Evolutionary conservation across 2,113 vertebrate species (phyloP), one percentile per base, ranked within the genome.

Genomic region (Parotia lawesii): DNA sequence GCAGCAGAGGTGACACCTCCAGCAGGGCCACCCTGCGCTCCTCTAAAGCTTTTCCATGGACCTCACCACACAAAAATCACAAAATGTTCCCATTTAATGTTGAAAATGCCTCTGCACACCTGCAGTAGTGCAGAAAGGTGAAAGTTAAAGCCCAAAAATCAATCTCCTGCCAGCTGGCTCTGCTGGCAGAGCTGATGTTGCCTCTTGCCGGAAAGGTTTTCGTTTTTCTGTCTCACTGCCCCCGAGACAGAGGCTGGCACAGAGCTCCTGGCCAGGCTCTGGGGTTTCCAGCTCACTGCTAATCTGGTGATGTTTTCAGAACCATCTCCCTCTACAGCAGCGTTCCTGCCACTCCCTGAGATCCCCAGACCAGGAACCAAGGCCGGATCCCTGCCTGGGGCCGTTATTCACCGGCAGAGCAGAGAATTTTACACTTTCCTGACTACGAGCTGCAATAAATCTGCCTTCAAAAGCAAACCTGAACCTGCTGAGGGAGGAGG

Each of bases 341-440:
- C 5, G 0, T 25, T 31, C 35, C 8, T 29, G 18, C 22, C 64
- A 2, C 45, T 15, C 29, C 47, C 78, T 0, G 7, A 82, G 53
- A 25, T 8, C 64, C 38, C 77, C 31, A 58, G 18, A 9, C 19
- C 2, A 37, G 24, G n/a, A 31, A 4, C 22, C 35, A 5, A 21
- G 4, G 4, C 75, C 38, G 40, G 40, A 44, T 37, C 58, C 53
- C 78, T 53, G 45, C 90, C 73, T 64, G 61, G 3, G 11, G 3
- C 5, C 13, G 2, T 23, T 3, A 12, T 1, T 2, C 35, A 15
- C 0, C 10, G 10, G 3, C 1, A 0, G 54, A 66, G 31, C 37
- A 2, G 1, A 42, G 72, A 40, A 37, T 33, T 11, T 24, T 3
- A 9, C 40, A 17, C 19, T 64, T 90, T 42, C 5, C 53, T 16